phyloP scores from a whole-genome alignment of 2,797 vertebrate species.

The Nyctalus aviator region DNA sequence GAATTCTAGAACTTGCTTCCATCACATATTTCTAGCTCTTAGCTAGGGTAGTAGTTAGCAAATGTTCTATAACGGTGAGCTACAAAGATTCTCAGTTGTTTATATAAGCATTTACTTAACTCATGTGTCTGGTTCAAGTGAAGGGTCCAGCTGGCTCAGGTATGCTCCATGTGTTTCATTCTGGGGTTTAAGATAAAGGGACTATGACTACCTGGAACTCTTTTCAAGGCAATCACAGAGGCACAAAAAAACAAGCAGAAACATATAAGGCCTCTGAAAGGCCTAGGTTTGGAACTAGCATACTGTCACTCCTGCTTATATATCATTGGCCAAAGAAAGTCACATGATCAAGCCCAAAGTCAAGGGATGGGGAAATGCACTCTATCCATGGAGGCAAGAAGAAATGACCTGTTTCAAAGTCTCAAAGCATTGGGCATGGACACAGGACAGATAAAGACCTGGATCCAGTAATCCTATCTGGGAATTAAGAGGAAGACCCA shows the following conservation, averaged over 20 bases:
- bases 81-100: slow-evolving; percentile 18
- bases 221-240: background rate
- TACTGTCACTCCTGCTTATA: background rate
- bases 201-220: background rate
- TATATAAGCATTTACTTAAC: background rate
- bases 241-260: background rate
- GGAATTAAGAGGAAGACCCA: background rate
- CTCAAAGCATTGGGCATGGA: background rate
- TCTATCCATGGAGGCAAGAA: background rate
- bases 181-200: background rate
- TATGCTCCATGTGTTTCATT: background rate
- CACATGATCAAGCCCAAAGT: background rate
- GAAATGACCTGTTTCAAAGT: background rate
- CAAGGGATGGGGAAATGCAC: background rate
- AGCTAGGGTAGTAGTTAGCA: background rate
- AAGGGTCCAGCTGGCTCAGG: background rate
- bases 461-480: background rate
- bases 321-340: background rate
- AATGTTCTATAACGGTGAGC: background rate
- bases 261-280: background rate
- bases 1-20: background rate
- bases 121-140: background rate
- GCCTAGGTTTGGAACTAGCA: background rate
- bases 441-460: background rate
- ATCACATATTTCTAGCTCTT: background rate